Evolutionary conservation across 2,888 invertebrate genomes (phyloP).

Genomic region (Pollenia griseotomentosa): DNA sequence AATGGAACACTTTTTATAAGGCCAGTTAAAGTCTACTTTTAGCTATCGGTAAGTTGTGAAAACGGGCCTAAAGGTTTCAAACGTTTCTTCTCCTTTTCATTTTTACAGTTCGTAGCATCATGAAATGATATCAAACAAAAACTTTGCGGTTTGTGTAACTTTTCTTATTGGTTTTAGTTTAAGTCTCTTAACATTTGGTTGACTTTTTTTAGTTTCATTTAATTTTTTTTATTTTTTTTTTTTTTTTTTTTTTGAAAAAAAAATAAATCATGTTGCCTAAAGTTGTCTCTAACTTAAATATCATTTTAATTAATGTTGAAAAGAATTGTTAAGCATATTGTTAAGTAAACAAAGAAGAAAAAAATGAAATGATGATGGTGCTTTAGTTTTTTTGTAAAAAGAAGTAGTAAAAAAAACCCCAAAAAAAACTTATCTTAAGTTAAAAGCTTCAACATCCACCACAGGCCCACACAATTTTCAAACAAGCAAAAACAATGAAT

Average conservation of each 20-base stretch:
- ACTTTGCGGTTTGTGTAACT: constrained; percentile 8
- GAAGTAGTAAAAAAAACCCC: background rate
- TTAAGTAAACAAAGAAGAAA: background rate
- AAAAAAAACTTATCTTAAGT: background rate
- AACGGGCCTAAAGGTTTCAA: too few species aligned
- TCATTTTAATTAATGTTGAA: constrained; percentile 19
- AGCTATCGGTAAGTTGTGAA: too few species aligned
- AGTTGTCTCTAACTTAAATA: background rate
- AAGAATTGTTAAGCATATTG: constrained; percentile 11
- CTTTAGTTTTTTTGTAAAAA: background rate
- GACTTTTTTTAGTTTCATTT: background rate
- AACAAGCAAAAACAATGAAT: background rate
- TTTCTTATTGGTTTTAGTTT: constrained; percentile 7
- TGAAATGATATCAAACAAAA: constrained; percentile 1
- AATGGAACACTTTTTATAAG: too few species aligned
- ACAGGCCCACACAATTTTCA: background rate
- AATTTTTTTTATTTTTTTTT: background rate
- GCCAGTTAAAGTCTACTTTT: too few species aligned
- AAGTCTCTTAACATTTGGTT: background rate
- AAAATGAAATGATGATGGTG: background rate
- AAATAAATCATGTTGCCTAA: background rate
- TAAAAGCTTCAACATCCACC: background rate
- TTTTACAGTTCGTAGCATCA: too few species aligned
- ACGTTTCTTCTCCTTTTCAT: too few species aligned
- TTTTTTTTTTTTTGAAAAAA: background rate